These are phyloP conservation scores for Motacilla alba DNA, from an alignment of 2,113 vertebrate species.

Conservation along the genomic window DNA sequence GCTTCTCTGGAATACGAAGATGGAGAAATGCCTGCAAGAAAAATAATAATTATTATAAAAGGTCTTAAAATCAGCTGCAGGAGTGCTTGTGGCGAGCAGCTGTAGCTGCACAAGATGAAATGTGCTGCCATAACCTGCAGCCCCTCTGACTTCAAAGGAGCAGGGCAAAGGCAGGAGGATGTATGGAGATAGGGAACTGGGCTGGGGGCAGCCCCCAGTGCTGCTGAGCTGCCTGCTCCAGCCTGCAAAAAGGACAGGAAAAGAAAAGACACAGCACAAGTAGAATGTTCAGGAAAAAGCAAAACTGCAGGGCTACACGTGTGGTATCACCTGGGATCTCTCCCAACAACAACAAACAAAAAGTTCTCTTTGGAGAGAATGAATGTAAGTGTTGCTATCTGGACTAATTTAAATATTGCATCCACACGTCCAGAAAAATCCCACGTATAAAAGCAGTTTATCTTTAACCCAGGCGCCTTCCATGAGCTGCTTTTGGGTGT, in stretches of 20 bases:
- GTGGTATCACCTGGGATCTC: neutral
- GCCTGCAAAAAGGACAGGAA: neutral
- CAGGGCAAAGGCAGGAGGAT: neutral
- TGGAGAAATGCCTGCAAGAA: neutral
- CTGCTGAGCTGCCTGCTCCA: neutral
- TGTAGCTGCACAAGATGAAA: neutral
- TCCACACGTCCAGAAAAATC: neutral
- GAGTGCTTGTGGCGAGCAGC: neutral
- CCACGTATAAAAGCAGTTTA: neutral
- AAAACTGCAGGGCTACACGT: neutral
- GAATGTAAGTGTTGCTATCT: neutral
- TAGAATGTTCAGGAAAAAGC: neutral
- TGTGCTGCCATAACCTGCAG: neutral
- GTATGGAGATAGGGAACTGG: neutral
- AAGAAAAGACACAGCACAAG: neutral
- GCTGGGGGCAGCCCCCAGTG: neutral
- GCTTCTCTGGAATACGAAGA: neutral
- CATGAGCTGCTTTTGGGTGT: neutral
- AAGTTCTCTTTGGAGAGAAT: neutral
- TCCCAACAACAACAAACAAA: neutral
- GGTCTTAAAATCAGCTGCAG: neutral
- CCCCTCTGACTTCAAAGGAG: neutral
- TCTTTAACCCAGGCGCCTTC: neutral
- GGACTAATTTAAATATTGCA: neutral
- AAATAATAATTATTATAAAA: neutral